Conservation (phyloP, 2,888 invertebrate species). For the Endomychus coccineus region DNA sequence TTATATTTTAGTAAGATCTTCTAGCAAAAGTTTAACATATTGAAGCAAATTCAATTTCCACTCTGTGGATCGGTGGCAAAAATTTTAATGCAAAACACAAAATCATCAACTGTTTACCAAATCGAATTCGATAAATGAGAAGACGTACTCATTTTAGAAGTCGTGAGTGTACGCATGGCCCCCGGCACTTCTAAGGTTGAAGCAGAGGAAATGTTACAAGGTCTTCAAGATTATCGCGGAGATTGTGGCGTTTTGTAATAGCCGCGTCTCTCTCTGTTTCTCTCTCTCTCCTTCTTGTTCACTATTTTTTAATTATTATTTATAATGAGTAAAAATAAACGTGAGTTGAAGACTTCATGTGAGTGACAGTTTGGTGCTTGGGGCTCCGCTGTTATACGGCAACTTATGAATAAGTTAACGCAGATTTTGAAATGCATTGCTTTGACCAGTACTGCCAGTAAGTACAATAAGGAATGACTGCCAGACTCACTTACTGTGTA, state of each 20-base stretch:
- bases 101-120: too few species aligned
- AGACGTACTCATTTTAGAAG: constrained; percentile 24
- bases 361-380: constrained; percentile 40
- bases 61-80: too few species aligned
- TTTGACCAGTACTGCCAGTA: too few species aligned
- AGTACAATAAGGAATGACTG: too few species aligned
- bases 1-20: too few species aligned
- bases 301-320: constrained; percentile 32
- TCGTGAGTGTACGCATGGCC: constrained; percentile 30
- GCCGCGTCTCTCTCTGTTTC: constrained; percentile 19
- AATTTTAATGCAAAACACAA: too few species aligned
- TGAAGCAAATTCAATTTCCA: too few species aligned
- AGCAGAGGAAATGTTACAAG: constrained; percentile 44
- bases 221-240: constrained; percentile 45
- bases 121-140: too few species aligned
- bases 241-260: constrained; percentile 40
- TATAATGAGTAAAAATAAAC: constrained; percentile 42
- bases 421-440: too few species aligned
- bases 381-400: constrained; percentile 26
- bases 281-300: too few species aligned
- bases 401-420: constrained; percentile 29
- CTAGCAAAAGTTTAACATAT: too few species aligned
- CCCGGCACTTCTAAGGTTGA: constrained; percentile 40
- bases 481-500: too few species aligned
- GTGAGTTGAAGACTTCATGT: constrained; percentile 41